These are phyloP conservation scores for Dolichotis patagonum DNA, from an alignment of 2,113 vertebrate species.

Conservation along the genomic window DNA sequence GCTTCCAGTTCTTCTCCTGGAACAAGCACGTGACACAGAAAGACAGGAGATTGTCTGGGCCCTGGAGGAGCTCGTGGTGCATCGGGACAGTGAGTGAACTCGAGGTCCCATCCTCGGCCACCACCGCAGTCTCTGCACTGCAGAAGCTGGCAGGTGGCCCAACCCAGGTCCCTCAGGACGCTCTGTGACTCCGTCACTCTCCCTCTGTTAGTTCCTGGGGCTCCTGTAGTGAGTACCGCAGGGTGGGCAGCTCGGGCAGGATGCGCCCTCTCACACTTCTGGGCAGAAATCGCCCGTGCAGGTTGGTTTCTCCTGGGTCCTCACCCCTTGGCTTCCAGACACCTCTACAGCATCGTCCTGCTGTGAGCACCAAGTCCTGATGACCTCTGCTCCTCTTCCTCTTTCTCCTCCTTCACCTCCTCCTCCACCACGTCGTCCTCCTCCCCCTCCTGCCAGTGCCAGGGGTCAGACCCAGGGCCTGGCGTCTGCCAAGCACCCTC, in stretches of 20 bases:
- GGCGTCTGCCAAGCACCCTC: background rate
- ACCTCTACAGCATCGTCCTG: background rate
- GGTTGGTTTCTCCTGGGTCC: background rate
- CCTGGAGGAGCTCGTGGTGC: background rate
- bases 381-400: background rate
- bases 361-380: background rate
- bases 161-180: too few species aligned
- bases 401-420: background rate
- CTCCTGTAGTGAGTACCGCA: too few species aligned
- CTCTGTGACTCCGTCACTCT: too few species aligned
- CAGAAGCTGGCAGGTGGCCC: too few species aligned
- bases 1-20: background rate
- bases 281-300: background rate
- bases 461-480: too few species aligned
- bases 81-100: fast-evolving
- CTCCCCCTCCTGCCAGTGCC: background rate
- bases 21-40: background rate
- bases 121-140: too few species aligned
- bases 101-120: too few species aligned
- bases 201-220: too few species aligned
- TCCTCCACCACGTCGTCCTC: too few species aligned
- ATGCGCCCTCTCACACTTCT: background rate
- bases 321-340: background rate
- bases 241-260: background rate
- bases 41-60: background rate